Evolutionary conservation across 2,113 vertebrate genomes (phyloP).

Genomic region (Hemichromis elongatus): DNA sequence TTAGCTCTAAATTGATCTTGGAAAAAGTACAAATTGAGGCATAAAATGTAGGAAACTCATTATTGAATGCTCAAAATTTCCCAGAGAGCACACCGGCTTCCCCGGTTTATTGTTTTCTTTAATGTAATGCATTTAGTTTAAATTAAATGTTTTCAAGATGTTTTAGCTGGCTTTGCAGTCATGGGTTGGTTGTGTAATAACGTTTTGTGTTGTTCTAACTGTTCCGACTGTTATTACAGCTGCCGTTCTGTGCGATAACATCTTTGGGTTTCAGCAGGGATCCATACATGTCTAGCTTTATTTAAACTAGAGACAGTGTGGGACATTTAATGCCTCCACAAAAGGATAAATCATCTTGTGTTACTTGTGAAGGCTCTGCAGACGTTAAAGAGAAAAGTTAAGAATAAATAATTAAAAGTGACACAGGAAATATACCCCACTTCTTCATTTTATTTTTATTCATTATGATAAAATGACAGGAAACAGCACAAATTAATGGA

Average conservation of each 20-base stretch:
- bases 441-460: not conserved
- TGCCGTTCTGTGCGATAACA: not conserved
- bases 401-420: not conserved
- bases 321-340: not conserved
- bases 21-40: not conserved
- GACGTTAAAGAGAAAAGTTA: not conserved
- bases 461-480: not conserved
- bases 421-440: no score
- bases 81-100: accelerated
- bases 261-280: not conserved
- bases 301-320: not conserved
- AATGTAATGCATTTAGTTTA: not conserved
- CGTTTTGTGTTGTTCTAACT: not conserved
- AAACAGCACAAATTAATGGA: not conserved
- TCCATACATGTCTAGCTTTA: not conserved
- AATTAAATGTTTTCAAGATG: accelerated
- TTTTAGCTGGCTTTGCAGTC: not conserved
- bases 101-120: accelerated
- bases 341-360: not conserved
- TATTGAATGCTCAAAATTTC: not conserved
- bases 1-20: not conserved
- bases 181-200: not conserved
- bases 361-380: not conserved
- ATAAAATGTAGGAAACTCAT: not conserved
- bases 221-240: not conserved